phyloP scores from a whole-genome alignment of 2,113 vertebrate species.

The Oncorhynchus mykiss region DNA sequence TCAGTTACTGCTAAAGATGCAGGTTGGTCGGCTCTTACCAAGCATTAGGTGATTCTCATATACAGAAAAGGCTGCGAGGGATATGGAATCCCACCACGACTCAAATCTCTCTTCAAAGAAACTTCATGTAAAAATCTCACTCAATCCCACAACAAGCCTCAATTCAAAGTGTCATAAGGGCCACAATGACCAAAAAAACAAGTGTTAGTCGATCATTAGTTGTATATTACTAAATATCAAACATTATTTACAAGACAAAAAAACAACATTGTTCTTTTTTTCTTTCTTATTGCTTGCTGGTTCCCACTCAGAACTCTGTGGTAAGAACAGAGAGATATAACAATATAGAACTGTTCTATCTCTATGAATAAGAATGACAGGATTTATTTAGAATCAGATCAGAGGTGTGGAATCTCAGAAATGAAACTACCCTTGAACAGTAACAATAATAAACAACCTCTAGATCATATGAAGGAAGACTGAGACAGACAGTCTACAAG shows the following conservation, averaged over 20 bases:
- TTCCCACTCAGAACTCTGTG: slow-evolving; percentile 19
- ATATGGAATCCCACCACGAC: neutral
- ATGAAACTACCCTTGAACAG: neutral
- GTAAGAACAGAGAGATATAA: neutral
- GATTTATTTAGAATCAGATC: neutral
- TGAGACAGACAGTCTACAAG: neutral
- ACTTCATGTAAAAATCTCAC: slow-evolving; percentile 11
- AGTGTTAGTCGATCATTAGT: slow-evolving; percentile 8
- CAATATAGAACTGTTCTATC: neutral
- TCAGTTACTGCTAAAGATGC: slow-evolving; percentile 63
- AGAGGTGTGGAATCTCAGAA: neutral
- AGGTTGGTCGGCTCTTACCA: slow-evolving; percentile 10
- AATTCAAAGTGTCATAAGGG: slow-evolving; percentile 1
- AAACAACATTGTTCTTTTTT: slow-evolving; percentile 34
- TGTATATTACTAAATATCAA: slow-evolving; percentile 30
- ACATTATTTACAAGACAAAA: slow-evolving; percentile 50
- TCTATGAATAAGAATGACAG: neutral
- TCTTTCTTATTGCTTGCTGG: slow-evolving; percentile 53
- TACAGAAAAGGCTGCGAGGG: neutral
- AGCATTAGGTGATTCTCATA: neutral
- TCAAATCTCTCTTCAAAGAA: neutral
- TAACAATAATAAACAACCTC: neutral
- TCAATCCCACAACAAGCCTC: slow-evolving; percentile 13
- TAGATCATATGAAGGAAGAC: neutral
- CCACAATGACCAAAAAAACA: slow-evolving; percentile 6